Evolutionary conservation across 2,797 vertebrate species (phyloP), one percentile per base, ranked within the genome.

Genomic region (Prunella strophiata): DNA sequence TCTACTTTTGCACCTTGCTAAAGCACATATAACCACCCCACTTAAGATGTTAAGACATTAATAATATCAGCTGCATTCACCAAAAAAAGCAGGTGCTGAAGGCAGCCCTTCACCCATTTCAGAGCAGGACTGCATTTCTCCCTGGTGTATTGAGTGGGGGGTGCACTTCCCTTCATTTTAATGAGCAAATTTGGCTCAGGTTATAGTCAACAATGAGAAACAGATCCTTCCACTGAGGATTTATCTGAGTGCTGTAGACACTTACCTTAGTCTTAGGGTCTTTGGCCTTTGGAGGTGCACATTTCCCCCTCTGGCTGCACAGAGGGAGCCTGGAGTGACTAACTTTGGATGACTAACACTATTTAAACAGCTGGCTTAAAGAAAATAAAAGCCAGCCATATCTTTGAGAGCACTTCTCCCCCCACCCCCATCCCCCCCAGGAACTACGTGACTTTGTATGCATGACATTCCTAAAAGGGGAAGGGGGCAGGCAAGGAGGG

Each of bases 361-460:
- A 54, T 78, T 91, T 77, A 75, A 93, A 84, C 58, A 94, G 50
- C 50, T 86, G 73, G 14, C 47, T 75, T 75, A 77, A 83, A 36
- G 66, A 75, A 91, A 90, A 91, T 22, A 86, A 90, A 72, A 59
- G 43, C 30, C 57, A 80, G 13, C 11, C 22, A 62, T 87, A 82
- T 82, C 68, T 95, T 85, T 73, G 79, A 89, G 16, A 48, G 21
- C 6, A 10, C 22, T 67, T 32, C 15, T 22, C 9, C 5, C 22
- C 19, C 5, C 8, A 2, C 7, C 5, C 13, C 8, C 4, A 2
- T 10, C 8, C 13, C 5, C 43, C 1, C 18, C 30, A 66, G 72
- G 47, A 91, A 57, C 34, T 47, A 29, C 16, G 30, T 72, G 38
- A 40, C 54, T 91, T 50, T 62, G 43, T 54, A 45, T 48, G 52